Conservation (phyloP, 2,113 vertebrate species). For the Pandion haliaetus region DNA sequence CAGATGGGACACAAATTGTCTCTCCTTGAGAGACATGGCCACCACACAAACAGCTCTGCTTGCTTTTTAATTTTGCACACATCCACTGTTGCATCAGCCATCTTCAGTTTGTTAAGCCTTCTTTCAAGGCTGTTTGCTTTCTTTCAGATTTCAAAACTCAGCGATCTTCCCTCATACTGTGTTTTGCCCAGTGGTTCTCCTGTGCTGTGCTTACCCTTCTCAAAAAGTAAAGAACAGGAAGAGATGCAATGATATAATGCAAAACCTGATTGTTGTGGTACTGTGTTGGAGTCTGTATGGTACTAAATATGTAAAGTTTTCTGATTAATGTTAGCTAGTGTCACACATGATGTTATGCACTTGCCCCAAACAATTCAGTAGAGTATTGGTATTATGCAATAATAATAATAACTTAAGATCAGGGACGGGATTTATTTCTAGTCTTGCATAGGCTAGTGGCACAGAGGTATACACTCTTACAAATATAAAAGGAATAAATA, state of each 20-base stretch:
- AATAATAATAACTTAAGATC: neutral
- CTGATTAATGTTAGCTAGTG: neutral
- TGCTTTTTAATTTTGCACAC: neutral
- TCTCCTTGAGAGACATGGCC: neutral
- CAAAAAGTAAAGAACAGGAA: neutral
- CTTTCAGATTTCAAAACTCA: neutral
- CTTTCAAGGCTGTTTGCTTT: neutral
- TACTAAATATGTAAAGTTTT: neutral
- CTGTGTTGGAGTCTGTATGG: too few relatives aligned
- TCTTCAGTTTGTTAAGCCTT: neutral
- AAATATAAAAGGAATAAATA: neutral
- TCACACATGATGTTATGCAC: neutral
- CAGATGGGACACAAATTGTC: neutral
- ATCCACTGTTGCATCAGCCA: neutral
- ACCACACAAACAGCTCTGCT: neutral
- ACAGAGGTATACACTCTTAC: neutral
- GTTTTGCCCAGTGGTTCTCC: neutral
- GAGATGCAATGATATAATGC: neutral
- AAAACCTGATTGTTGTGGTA: neutral
- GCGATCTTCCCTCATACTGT: neutral
- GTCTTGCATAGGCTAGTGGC: neutral
- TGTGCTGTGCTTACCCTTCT: neutral
- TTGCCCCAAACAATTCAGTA: neutral
- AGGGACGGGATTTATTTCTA: neutral
- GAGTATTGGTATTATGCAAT: neutral